Conservation (phyloP, 2,797 vertebrate species). For the Poecilia picta region DNA sequence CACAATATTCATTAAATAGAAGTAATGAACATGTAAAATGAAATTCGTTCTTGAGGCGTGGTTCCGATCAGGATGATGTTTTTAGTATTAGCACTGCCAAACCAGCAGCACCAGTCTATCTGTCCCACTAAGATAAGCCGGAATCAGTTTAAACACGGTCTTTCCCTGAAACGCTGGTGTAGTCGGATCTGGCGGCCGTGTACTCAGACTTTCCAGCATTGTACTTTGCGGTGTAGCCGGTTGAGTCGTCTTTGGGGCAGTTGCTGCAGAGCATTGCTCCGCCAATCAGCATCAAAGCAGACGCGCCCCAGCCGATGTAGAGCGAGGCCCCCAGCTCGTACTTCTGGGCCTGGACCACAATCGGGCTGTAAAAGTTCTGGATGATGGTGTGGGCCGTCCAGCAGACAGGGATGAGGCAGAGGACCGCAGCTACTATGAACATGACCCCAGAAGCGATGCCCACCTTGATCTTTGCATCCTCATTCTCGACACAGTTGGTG, state of each 20-base stretch:
- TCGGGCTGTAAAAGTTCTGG: conserved; percentile 90
- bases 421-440: conserved; percentile 83
- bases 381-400: conserved; percentile 91
- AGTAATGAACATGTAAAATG: conserved; percentile 11
- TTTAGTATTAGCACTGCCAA: conserved; percentile 20
- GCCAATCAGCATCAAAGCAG: conserved; percentile 86
- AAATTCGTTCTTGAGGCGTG: conserved; percentile 33
- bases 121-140: conserved; percentile 36
- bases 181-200: conserved; percentile 80
- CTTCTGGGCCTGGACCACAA: conserved; percentile 83
- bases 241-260: conserved; percentile 81
- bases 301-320: conserved; percentile 92
- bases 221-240: conserved; percentile 85
- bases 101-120: conserved; percentile 29
- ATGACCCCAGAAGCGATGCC: conserved; percentile 83
- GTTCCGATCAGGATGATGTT: conserved; percentile 26
- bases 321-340: conserved; percentile 89
- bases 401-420: conserved; percentile 88
- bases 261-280: conserved; percentile 89
- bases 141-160: conserved; percentile 82
- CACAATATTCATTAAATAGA: conserved; percentile 7
- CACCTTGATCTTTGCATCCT: conserved; percentile 83
- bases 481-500: conserved; percentile 92
- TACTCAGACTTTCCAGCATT: conserved; percentile 78
- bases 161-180: conserved; percentile 74